Base-by-base conservation (phyloP, 2,888 invertebrate species). In the Cheilosia scutellata region DNA sequence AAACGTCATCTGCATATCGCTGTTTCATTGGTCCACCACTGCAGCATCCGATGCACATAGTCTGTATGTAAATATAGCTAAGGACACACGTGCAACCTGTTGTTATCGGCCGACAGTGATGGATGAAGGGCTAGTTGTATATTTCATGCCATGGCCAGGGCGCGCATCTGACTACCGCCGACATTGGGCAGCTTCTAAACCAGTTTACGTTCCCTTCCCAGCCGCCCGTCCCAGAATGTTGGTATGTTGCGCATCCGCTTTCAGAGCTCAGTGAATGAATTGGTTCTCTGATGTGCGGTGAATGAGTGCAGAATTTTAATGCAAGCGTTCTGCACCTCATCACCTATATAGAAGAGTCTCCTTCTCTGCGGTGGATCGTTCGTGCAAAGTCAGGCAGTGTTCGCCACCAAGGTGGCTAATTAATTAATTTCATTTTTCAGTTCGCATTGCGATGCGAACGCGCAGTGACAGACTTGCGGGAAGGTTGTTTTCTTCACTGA, bases 391-490 rank as follows among this genome's bases (percentile, higher is more conserved):
- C 47, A 82, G 5, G 78, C 74, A 68, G 82, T 65, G 70, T 78
- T 82, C 53, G 82, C 87, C 87, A 87, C 87, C 87, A 87, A 82
- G 82, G 87, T 87, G 82, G 79, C 79, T 87, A 84, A 84, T 87
- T 87, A 87, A 80, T 87, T 84, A 87, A 86, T 86, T 82, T 86
- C 51, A 86, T 86, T 86, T 86, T 72, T 60, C 72, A 86, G 68
- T 82, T 76, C 44, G 76, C 72, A 77, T 77, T 80, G 66, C 80
- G 47, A 80, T 80, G 78, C 76, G 62, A 82, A 76, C 76, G 47
- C 65, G 47, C 42, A 37, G 7, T 1, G 44, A 57, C 33, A 58
- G 60, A 86, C 20, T 71, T 47, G 9, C 11, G 40, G 47, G 62
- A 65, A 51, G 51, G n/a, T 9, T 6, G 42, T 82, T 82, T 82